These are phyloP conservation scores for Chrysolina americana DNA, from an alignment of 2,888 invertebrate species.

Conservation along the genomic window DNA sequence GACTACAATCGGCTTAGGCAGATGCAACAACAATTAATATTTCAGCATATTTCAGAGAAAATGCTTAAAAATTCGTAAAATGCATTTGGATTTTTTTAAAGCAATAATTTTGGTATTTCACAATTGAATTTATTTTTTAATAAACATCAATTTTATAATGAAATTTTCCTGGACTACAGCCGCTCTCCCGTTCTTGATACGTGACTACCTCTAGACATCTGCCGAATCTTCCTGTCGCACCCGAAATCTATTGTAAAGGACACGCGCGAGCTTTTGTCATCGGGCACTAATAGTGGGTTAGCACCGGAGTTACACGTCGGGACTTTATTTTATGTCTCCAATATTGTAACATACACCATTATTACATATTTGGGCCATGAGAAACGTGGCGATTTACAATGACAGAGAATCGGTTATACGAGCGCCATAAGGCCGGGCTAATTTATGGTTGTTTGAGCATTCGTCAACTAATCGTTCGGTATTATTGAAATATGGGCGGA, in stretches of 20 bases:
- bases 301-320: conserved; percentile 56
- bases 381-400: conserved; percentile 45
- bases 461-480: conserved; percentile 39
- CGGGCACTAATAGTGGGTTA: conserved; percentile 59
- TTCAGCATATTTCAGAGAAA: no score
- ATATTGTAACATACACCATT: conserved; percentile 57
- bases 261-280: conserved; percentile 61
- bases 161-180: conserved; percentile 6
- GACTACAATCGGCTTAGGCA: no score
- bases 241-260: conserved; percentile 54
- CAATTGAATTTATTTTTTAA: no score
- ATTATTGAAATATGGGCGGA: conserved; percentile 36
- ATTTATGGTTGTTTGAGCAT: conserved; percentile 41
- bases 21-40: no score
- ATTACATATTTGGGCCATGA: conserved; percentile 52
- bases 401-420: conserved; percentile 33
- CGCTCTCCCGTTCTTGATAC: conserved; percentile 30
- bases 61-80: no score
- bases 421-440: conserved; percentile 33
- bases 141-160: background rate
- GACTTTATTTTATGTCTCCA: conserved; percentile 58
- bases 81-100: no score
- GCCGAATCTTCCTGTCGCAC: conserved; percentile 59
- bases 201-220: conserved; percentile 56
- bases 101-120: no score